Evolutionary conservation across 2,797 vertebrate species (phyloP), one percentile per base, ranked within the genome.

Genomic region (Sibirionetta formosa): DNA sequence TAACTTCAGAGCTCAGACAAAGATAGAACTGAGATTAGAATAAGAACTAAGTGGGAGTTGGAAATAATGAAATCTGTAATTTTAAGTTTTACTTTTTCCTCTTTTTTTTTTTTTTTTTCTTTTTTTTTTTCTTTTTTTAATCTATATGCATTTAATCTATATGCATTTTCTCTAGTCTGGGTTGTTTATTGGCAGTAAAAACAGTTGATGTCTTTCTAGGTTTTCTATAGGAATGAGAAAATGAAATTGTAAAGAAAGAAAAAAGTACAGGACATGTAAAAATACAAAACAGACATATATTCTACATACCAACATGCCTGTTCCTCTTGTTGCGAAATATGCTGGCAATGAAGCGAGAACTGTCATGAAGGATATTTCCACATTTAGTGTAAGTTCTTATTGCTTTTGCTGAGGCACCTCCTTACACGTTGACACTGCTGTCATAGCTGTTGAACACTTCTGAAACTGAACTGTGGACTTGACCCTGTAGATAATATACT

Each of bases 261-360:
- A 38, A 20, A 4, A 65, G 35, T 33, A 56, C 38, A 11, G 40
- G 36, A 44, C 14, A 61, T 9, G 11, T 58, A 66, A 42, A 33
- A 77, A 36, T 70, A 38, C 4, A 50, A 65, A 70, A 46, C 14
- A 61, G 57, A 57, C 13, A 15, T 27, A 20, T 31, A 15, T 60
- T 83, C 48, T 91, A 94, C 94, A 93, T 96, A 97, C 95, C 90
- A 83, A 78, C n/a, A 5, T n/a, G 14, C 29, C 70, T 96, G 61
- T 90, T 97, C 85, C 79, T 68, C 53, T 89, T 29, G 24, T 19
- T 63, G 76, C 51, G 63, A 71, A 35, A 33, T 85, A 33, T 44
- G 50, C 58, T 70, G 53, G 63, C 70, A 80, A 36, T 54, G 42
- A 72, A 64, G 20, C 12, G 48, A 48, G 48, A 23, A 48, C 48